Percentiles rank a stretch among this genome's conserved stretches.
Conservation (phyloP, 2,113 vertebrate genomes). For the Ovibos moschatus region DNA sequence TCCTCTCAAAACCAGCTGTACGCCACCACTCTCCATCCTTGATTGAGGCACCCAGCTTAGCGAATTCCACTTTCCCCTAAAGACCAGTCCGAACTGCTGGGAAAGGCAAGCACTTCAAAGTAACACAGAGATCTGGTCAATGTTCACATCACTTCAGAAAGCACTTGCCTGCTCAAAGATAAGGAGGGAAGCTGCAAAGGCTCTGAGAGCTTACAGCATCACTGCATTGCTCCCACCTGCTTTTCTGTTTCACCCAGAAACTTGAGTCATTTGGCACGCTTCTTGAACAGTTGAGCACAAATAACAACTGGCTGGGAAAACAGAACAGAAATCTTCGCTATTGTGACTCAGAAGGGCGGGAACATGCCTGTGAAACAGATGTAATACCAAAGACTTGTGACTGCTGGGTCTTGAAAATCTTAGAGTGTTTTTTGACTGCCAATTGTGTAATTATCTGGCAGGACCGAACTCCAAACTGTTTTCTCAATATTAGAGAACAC, state of each 20-base stretch:
- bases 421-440: not conserved
- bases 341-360: not conserved
- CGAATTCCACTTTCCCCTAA: constrained; percentile 35
- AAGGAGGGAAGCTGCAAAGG: not conserved
- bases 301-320: constrained; percentile 38
- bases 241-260: constrained; percentile 32
- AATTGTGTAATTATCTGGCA: not conserved
- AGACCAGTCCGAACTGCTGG: not conserved
- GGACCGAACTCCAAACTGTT: not conserved
- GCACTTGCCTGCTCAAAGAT: not conserved
- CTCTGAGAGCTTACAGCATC: not conserved
- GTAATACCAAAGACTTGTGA: not conserved
- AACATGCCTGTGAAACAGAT: constrained; percentile 19
- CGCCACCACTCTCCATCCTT: not conserved
- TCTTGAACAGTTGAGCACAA: not conserved
- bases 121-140: constrained; percentile 33
- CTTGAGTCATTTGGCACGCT: not conserved
- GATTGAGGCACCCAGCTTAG: not conserved
- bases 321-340: not conserved
- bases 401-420: not conserved
- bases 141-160: constrained; percentile 48
- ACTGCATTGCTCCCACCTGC: constrained; percentile 22
- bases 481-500: not conserved
- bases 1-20: constrained; percentile 9
- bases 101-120: constrained; percentile 63